Percentiles rank a stretch among this genome's conserved stretches.
Conservation (phyloP, 64 coral and sea anemone genomes). For the Hydrozoanthus tunicans region DNA sequence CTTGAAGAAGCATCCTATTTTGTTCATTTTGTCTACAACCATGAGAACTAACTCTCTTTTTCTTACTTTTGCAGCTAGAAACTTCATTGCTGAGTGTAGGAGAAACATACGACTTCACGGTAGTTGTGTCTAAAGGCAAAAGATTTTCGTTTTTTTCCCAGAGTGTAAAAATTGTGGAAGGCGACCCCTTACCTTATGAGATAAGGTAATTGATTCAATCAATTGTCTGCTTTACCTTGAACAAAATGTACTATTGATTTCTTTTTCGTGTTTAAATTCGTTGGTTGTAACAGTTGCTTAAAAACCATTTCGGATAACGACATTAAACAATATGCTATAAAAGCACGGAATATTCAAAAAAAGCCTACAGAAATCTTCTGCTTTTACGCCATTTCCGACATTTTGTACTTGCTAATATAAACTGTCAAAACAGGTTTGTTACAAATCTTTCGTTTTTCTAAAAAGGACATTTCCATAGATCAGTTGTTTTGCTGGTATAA, state of each 20-base stretch:
- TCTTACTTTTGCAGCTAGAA: not conserved
- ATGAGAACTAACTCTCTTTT: not conserved
- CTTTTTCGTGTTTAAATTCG: too few relatives aligned
- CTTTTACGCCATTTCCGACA: too few relatives aligned
- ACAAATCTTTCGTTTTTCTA: not conserved
- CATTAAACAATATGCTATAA: too few relatives aligned
- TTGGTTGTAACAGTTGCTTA: too few relatives aligned
- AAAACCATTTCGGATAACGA: too few relatives aligned
- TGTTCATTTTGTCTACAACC: not conserved
- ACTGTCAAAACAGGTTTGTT: too few relatives aligned
- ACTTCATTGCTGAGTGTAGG: not conserved
- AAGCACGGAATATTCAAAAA: too few relatives aligned
- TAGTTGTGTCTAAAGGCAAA: not conserved
- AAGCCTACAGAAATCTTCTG: too few relatives aligned
- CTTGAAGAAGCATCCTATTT: too few relatives aligned
- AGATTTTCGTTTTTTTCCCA: conserved; percentile 11
- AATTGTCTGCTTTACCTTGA: not conserved
- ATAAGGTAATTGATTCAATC: not conserved
- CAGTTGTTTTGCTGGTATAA: too few relatives aligned
- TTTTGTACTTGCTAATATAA: too few relatives aligned
- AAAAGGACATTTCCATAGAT: not conserved
- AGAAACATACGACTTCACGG: conserved; percentile 23
- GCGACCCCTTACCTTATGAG: not conserved
- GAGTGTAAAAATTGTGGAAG: conserved; percentile 3
- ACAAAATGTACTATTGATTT: not conserved